Evolutionary conservation across 2,797 vertebrate genomes (phyloP).

Genomic region (Discoglossus pictus): DNA sequence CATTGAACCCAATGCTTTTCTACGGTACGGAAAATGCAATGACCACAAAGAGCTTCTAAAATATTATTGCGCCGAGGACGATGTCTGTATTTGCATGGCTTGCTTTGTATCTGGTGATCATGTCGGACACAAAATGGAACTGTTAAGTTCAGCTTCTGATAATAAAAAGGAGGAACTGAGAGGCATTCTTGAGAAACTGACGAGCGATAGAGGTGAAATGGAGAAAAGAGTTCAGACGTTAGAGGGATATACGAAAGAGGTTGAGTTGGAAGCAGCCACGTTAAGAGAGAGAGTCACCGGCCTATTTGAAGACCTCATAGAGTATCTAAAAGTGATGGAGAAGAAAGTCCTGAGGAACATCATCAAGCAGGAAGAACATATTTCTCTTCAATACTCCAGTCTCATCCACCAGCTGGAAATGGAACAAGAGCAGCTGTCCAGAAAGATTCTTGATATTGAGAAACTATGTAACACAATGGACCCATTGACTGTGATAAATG

Average conservation of each 20-base stretch:
- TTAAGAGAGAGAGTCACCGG: no score
- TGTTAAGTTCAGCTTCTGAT: constrained; percentile 62
- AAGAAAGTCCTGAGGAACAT: not conserved
- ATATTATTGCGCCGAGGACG: constrained; percentile 69
- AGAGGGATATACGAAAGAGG: no score
- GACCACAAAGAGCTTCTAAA: constrained; percentile 59
- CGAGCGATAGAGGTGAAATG: not conserved
- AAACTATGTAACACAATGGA: not conserved
- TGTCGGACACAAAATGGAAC: constrained; percentile 66
- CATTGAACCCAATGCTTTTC: constrained; percentile 51
- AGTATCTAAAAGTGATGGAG: no score
- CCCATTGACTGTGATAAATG: not conserved
- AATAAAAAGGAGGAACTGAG: constrained; percentile 66
- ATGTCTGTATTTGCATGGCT: constrained; percentile 59
- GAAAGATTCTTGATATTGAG: not conserved
- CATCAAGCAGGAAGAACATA: not conserved
- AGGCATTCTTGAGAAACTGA: constrained; percentile 61
- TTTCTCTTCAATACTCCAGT: not conserved
- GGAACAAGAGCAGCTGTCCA: not conserved
- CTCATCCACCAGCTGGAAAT: not conserved
- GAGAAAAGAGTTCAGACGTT: not conserved
- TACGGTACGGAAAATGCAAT: no score
- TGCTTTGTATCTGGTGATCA: constrained; percentile 67
- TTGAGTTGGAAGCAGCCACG: no score
- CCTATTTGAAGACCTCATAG: no score